Base-by-base conservation (phyloP, 2,113 vertebrate species). In the Coptodon rendalli region DNA sequence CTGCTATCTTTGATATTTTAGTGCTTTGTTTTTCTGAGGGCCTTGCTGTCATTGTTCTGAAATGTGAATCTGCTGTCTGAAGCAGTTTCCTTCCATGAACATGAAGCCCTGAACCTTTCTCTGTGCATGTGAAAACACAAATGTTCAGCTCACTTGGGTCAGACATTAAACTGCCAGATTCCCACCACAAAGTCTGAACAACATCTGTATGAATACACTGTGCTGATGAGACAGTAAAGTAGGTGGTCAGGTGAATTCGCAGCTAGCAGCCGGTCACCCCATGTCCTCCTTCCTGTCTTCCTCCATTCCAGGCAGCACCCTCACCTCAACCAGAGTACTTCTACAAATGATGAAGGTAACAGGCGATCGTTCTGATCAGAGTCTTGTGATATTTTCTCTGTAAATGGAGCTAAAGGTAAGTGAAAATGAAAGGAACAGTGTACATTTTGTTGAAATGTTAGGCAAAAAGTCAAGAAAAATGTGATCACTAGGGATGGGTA, bases 91-190 rank as follows among this genome's bases (percentile, higher is more conserved):
- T 19, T 29, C 27, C 0, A 19, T 31, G 43, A 78, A 31, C 6
- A 36, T 11, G 24, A 14, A 29, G 13, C 68, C 14, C 40, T 29
- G 22, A 0, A 0, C 40, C 10, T 76, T 76, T 76, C 68, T 48
- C 0, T 17, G 43, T 29, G 43, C 71, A 48, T 19, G 43, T 48
- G 43, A 48, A 76, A 76, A 76, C 40, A 17, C 14, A 29, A 76
- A 29, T 48, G 0, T 76, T 50, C 24, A 12, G 24, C 24, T 19
- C 45, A 11, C 29, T 63, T 19, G 59, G 71, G 0, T 50, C 9
- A 12, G 71, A 76, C 24, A 48, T 73, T 50, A 50, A 76, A 10
- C 43, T 48, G 68, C 43, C 9, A 48, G 40, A 76, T 29, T 76
- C 24, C 40, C 14, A 48, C 14, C 13, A 73, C 22, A 76, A 48